A percentile compares a stretch with the other conserved stretches of the same genome.
These are phyloP conservation scores for Danio choprae DNA, from an alignment of 2,797 vertebrate genomes.

Conservation along the genomic window DNA sequence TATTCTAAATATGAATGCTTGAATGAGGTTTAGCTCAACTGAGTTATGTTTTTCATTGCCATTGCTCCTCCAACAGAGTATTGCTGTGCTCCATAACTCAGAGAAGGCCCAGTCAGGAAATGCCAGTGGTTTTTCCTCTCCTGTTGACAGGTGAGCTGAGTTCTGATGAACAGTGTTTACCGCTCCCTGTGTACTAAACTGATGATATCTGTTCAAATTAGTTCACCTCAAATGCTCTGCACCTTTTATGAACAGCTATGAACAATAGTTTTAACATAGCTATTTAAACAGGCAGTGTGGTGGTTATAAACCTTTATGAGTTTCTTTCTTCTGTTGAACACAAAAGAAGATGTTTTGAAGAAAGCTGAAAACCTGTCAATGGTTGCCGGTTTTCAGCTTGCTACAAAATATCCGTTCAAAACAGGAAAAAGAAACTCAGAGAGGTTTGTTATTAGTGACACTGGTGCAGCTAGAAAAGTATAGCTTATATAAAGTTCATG, in stretches of 20 bases:
- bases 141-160: slow-evolving; percentile 83
- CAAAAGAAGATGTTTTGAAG: too few species aligned
- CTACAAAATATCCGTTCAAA: too few species aligned
- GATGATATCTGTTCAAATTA: not conserved
- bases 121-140: slow-evolving; percentile 82
- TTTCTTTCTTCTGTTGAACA: too few species aligned
- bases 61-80: slow-evolving; percentile 75
- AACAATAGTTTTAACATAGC: too few species aligned
- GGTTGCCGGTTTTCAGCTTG: too few species aligned
- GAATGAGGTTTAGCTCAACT: not conserved
- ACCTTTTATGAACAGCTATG: not conserved
- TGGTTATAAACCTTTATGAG: too few species aligned
- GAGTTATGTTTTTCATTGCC: not conserved
- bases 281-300: too few species aligned
- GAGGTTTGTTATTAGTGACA: too few species aligned
- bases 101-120: slow-evolving; percentile 64
- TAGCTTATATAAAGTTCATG: too few species aligned
- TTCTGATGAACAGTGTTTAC: not conserved
- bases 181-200: not conserved
- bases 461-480: too few species aligned
- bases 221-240: not conserved
- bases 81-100: slow-evolving; percentile 77
- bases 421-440: too few species aligned
- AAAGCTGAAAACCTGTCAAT: too few species aligned
- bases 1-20: not conserved